A percentile compares a stretch with the other conserved stretches of the same genome.
These are phyloP conservation scores for Macrosoma leucophasiata DNA, from an alignment of 2,888 invertebrate genomes.

Conservation along the genomic window DNA sequence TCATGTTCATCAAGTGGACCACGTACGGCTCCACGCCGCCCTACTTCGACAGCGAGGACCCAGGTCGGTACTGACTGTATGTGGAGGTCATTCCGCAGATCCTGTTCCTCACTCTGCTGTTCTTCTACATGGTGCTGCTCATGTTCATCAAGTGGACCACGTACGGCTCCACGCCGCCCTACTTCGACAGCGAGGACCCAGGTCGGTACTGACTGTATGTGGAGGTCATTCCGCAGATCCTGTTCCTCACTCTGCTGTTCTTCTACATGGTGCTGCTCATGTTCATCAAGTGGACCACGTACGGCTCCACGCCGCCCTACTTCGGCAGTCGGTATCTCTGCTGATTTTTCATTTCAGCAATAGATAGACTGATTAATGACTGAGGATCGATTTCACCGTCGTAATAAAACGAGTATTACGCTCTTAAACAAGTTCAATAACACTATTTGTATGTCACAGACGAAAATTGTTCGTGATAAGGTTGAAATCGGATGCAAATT, in stretches of 20 bases:
- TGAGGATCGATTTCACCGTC: no score
- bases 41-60: conserved; percentile 43
- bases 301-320: conserved; percentile 68
- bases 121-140: conserved; percentile 95
- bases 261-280: conserved; percentile 96
- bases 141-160: conserved; percentile 97
- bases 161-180: conserved; percentile 72
- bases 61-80: conserved; percentile 75
- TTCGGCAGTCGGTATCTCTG: conserved; percentile 44
- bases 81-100: conserved; percentile 98
- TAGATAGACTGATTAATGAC: no score
- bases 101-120: conserved; percentile 90
- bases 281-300: conserved; percentile 96
- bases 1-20: conserved; percentile 98
- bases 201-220: conserved; percentile 78
- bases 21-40: conserved; percentile 75
- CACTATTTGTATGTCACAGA: no score
- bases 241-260: conserved; percentile 93
- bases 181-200: conserved; percentile 43
- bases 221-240: conserved; percentile 96
- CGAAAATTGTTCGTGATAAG: no score
- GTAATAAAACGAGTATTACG: no score
- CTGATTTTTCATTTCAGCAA: no score
- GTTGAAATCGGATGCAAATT: no score
- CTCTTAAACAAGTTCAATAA: no score